Conservation (phyloP, 2,888 invertebrate species). For the Perdita meconis region DNA sequence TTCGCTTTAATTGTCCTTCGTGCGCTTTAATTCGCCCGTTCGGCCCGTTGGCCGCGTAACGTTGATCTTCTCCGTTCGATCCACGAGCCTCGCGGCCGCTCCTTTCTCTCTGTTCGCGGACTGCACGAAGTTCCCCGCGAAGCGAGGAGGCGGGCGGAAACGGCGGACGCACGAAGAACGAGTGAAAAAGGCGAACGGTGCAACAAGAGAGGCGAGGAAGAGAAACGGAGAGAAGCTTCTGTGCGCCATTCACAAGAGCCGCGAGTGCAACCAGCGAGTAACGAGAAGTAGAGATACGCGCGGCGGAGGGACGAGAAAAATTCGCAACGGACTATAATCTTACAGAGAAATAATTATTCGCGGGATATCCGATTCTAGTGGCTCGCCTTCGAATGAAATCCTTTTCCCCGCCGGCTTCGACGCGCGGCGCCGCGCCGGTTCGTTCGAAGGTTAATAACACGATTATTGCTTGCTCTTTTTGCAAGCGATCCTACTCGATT, state of each 20-base stretch:
- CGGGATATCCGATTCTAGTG: conserved; percentile 42
- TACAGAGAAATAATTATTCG: conserved; percentile 50
- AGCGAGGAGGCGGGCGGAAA: conserved; percentile 14
- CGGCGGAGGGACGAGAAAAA: conserved; percentile 26
- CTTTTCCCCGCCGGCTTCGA: background rate
- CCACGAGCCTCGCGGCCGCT: conserved; percentile 41
- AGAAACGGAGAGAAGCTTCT: conserved; percentile 30
- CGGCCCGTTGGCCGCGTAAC: conserved; percentile 62
- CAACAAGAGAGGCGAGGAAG: conserved; percentile 1
- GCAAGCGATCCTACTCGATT: background rate
- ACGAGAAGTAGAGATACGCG: conserved; percentile 39
- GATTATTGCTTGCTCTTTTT: no score
- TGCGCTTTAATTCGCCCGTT: conserved; percentile 67
- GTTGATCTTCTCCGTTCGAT: conserved; percentile 63
- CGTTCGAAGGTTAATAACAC: background rate
- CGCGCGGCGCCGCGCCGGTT: no score
- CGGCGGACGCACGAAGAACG: conserved; percentile 6
- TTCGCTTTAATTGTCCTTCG: conserved; percentile 69
- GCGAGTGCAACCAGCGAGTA: conserved; percentile 23
- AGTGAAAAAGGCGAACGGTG: conserved; percentile 3
- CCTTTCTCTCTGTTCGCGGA: conserved; percentile 23
- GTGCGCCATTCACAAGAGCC: conserved; percentile 47
- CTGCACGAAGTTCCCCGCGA: conserved; percentile 15
- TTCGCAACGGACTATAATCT: conserved; percentile 33
- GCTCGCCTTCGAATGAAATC: conserved; percentile 30